Conservation (phyloP, 2,797 vertebrate genomes). For the Betta splendens region DNA sequence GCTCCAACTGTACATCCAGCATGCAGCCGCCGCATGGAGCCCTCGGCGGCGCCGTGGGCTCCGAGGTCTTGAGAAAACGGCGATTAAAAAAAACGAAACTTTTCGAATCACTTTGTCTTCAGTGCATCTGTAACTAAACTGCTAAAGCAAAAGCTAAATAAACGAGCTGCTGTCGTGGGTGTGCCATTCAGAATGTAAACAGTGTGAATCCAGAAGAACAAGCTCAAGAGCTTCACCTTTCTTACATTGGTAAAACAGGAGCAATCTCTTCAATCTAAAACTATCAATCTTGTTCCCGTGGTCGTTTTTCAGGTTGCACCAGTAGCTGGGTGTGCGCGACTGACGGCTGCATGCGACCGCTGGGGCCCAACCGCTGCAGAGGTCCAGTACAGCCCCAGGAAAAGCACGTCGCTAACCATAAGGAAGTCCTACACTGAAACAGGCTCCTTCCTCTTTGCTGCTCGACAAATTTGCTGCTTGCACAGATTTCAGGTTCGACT, state of each 20-base stretch:
- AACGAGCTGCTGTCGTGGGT: constrained; percentile 17
- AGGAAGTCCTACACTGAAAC: constrained; percentile 69
- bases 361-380: constrained; percentile 14
- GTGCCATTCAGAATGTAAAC: constrained; percentile 40
- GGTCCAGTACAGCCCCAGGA: constrained; percentile 35
- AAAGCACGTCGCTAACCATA: constrained; percentile 48
- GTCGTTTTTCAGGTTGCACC: constrained; percentile 28
- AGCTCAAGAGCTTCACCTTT: constrained; percentile 11
- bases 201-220: constrained; percentile 31
- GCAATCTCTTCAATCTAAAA: constrained; percentile 11
- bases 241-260: constrained; percentile 10
- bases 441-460: constrained; percentile 70
- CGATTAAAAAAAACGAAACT: too few relatives aligned
- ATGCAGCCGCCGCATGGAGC: constrained; percentile 18
- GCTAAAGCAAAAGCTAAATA: constrained; percentile 1
- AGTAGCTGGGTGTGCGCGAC: constrained; percentile 2
- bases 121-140: not conserved
- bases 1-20: constrained; percentile 46
- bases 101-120: constrained; percentile 2
- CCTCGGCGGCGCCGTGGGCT: too few relatives aligned
- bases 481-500: constrained; percentile 1
- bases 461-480: constrained; percentile 25
- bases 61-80: too few relatives aligned
- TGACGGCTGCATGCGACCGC: constrained; percentile 10
- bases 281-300: not conserved